These are phyloP conservation scores for Drosophila nebulosa DNA, from an alignment of 1,140 invertebrate genomes.

Conservation along the genomic window DNA sequence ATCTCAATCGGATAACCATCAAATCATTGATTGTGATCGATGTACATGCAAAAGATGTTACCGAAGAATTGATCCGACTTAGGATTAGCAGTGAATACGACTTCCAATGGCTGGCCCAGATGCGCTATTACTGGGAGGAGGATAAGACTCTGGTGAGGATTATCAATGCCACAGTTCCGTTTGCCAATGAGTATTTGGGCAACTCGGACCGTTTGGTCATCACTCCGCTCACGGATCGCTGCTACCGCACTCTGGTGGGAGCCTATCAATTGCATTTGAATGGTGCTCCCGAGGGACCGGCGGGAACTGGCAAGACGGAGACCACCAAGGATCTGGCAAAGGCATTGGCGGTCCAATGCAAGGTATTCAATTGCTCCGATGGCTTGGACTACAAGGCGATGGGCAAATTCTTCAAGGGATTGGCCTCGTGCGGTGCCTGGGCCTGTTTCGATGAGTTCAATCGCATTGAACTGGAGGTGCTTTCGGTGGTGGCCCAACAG, in stretches of 20 bases:
- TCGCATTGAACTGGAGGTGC: slow-evolving; percentile 93
- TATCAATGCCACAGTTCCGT: slow-evolving; percentile 92
- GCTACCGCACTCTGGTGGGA: slow-evolving; percentile 93
- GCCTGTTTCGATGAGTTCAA: slow-evolving; percentile 98
- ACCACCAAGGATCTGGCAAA: slow-evolving; percentile 95
- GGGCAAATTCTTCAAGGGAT: slow-evolving; percentile 94
- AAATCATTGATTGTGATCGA: slow-evolving; percentile 94
- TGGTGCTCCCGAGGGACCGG: slow-evolving; percentile 94
- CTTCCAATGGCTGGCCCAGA: slow-evolving; percentile 95
- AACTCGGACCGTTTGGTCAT: slow-evolving; percentile 89
- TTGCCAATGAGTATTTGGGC: slow-evolving; percentile 95
- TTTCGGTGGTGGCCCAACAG: slow-evolving; percentile 92
- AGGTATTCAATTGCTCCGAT: slow-evolving; percentile 97
- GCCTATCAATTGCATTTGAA: slow-evolving; percentile 93
- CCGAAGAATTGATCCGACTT: slow-evolving; percentile 87
- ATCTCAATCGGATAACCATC: slow-evolving; percentile 88
- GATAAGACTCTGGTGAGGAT: slow-evolving; percentile 90
- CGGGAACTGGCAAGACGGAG: slow-evolving; percentile 94
- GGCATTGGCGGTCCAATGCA: slow-evolving; percentile 94
- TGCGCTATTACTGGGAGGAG: slow-evolving; percentile 95
- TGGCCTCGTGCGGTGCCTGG: slow-evolving; percentile 94
- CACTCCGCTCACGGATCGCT: slow-evolving; percentile 91
- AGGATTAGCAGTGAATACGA: slow-evolving; percentile 88
- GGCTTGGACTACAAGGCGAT: slow-evolving; percentile 96
- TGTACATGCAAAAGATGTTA: slow-evolving; percentile 95